Evolutionary conservation across 2,888 invertebrate species (phyloP).

Genomic region (Athalia rosae): DNA sequence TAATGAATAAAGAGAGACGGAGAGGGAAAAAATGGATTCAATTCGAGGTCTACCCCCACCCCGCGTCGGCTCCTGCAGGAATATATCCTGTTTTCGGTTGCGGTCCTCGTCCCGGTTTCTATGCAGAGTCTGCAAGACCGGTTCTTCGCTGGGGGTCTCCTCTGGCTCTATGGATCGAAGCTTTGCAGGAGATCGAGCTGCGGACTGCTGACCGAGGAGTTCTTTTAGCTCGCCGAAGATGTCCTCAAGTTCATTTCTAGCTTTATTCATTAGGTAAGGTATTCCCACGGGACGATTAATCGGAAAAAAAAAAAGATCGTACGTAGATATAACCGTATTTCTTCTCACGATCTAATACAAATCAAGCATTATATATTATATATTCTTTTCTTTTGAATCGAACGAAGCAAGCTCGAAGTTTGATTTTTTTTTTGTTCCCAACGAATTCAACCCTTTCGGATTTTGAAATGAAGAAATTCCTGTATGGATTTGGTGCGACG

Average conservation of each 20-base stretch:
- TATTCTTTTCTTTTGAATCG: no score
- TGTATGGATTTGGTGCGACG: no score
- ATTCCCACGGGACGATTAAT: slow-evolving; percentile 46
- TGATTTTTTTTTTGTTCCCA: no score
- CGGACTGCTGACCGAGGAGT: slow-evolving; percentile 25
- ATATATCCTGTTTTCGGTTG: background rate
- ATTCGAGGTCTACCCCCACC: slow-evolving; percentile 53
- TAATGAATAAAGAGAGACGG: no score
- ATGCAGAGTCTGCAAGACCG: slow-evolving; percentile 59
- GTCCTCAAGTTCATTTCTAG: background rate
- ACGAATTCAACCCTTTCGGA: no score
- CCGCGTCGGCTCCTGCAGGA: background rate
- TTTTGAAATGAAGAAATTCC: no score
- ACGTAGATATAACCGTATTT: no score
- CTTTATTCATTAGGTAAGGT: slow-evolving; percentile 48
- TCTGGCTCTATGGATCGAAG: background rate
- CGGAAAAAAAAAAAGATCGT: background rate
- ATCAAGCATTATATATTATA: no score
- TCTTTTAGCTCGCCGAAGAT: background rate
- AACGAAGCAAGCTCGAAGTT: no score
- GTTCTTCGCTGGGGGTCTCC: slow-evolving; percentile 61
- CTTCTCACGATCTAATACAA: no score
- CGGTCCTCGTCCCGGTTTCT: background rate
- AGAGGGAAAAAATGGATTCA: background rate
- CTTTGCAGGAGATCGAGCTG: slow-evolving; percentile 1